phyloP scores from a whole-genome alignment of 2,888 invertebrate genomes.

The Dasysyrphus tricinctus region DNA sequence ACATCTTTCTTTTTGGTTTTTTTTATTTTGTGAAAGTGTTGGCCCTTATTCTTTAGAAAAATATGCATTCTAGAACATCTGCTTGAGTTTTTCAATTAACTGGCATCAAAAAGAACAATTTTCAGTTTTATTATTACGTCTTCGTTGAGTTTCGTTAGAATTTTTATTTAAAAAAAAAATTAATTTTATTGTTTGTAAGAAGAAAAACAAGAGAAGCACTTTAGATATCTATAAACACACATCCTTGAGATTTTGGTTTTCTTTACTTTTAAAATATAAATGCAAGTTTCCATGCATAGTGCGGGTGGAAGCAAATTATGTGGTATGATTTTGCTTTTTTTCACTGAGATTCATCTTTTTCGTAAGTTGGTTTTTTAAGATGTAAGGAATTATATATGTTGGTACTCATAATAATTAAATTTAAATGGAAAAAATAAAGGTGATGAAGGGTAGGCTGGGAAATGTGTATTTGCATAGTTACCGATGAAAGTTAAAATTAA shows the following conservation, averaged over 20 bases:
- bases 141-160: neutral
- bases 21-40: slow-evolving; percentile 22
- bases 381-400: no score
- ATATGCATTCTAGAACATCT: slow-evolving; percentile 51
- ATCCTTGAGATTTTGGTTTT: slow-evolving; percentile 13
- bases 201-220: slow-evolving; percentile 14
- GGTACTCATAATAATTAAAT: no score
- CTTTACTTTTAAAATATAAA: neutral
- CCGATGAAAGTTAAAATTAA: no score
- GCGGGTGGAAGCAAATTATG: no score
- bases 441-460: no score
- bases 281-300: no score
- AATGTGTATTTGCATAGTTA: no score
- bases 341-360: no score
- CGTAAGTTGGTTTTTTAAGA: no score
- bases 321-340: no score
- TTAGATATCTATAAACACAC: neutral
- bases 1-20: neutral
- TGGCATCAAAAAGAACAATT: slow-evolving; percentile 71
- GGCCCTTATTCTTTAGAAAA: slow-evolving; percentile 26
- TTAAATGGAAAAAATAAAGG: no score
- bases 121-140: slow-evolving; percentile 52
- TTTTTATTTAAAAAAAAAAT: neutral
- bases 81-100: slow-evolving; percentile 75
- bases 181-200: neutral